Percentiles rank a stretch among this genome's conserved stretches.
These are phyloP conservation scores for Ptychobarbus kaznakovi DNA, from an alignment of 2,797 vertebrate genomes.

Conservation along the genomic window DNA sequence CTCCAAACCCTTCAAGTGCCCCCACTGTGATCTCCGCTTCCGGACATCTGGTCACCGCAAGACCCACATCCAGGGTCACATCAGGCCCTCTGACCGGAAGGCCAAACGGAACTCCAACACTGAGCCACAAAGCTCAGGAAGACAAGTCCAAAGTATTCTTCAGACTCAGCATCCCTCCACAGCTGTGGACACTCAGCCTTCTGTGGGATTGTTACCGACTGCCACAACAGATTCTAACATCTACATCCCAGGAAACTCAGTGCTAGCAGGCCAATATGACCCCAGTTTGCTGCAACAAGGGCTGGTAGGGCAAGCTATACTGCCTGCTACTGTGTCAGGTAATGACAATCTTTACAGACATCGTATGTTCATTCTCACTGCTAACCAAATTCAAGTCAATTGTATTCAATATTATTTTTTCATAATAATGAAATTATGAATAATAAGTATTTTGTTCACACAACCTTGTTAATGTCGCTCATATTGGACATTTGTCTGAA, in stretches of 20 bases:
- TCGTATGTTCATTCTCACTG: background rate
- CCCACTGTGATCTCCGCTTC: slow-evolving; percentile 95
- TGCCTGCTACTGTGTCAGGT: slow-evolving; percentile 96
- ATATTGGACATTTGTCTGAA: background rate
- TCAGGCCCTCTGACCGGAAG: slow-evolving; percentile 82
- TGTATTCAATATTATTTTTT: background rate
- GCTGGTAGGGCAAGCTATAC: slow-evolving; percentile 92
- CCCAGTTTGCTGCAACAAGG: slow-evolving; percentile 89
- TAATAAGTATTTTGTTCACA: background rate
- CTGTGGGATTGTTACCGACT: slow-evolving; percentile 82
- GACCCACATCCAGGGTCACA: slow-evolving; percentile 97
- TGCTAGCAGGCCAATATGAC: slow-evolving; percentile 90
- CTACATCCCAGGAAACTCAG: slow-evolving; percentile 90
- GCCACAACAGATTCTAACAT: slow-evolving; percentile 84
- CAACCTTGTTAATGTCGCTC: background rate
- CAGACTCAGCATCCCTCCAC: slow-evolving; percentile 69
- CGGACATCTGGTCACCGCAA: slow-evolving; percentile 97
- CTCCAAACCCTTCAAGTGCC: slow-evolving; percentile 98
- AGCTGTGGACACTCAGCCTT: slow-evolving; percentile 78
- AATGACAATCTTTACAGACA: slow-evolving; percentile 47
- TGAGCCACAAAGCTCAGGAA: slow-evolving; percentile 55
- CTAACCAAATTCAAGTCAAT: background rate
- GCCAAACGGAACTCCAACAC: slow-evolving; percentile 76
- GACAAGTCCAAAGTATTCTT: slow-evolving; percentile 66
- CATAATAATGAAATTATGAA: no score